A percentile compares a stretch with the other conserved stretches of the same genome.
phyloP scores from a whole-genome alignment of 1,140 invertebrate species.

The Danaus plexippus region DNA sequence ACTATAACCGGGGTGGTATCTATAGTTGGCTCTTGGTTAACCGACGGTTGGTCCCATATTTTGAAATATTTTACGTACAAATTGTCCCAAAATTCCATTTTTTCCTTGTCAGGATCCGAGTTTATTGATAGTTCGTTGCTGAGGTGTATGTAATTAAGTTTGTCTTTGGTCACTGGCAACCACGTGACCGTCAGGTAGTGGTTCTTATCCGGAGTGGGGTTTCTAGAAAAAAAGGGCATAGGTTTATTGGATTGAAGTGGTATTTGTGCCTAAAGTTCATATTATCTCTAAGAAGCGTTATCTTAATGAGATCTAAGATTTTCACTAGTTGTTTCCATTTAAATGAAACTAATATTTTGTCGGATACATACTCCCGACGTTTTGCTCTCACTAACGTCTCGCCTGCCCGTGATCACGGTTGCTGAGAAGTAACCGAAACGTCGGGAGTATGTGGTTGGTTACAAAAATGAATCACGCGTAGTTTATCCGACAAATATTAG shows the following conservation, averaged over 20 bases:
- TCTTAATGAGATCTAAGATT: too few species aligned
- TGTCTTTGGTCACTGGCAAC: constrained; percentile 57
- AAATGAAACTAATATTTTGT: too few species aligned
- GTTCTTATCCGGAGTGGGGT: constrained; percentile 65
- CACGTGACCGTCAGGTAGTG: constrained; percentile 59
- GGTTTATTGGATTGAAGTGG: background rate
- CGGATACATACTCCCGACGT: too few species aligned
- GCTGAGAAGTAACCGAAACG: too few species aligned
- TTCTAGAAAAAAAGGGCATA: constrained; percentile 44
- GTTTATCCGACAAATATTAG: too few species aligned
- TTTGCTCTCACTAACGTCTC: too few species aligned
- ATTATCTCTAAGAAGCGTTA: too few species aligned
- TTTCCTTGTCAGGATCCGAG: constrained; percentile 51
- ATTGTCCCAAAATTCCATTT: constrained; percentile 66
- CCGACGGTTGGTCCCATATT: constrained; percentile 46
- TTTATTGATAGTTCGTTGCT: constrained; percentile 45
- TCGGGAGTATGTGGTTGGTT: too few species aligned
- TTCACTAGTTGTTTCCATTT: too few species aligned
- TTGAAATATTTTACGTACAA: constrained; percentile 56
- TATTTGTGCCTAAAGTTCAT: constrained; percentile 1
- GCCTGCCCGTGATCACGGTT: too few species aligned
- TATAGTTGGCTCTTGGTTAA: constrained; percentile 14
- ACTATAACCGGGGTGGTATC: constrained; percentile 17
- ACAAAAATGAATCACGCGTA: too few species aligned
- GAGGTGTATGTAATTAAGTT: constrained; percentile 59